Evolutionary conservation across 2,113 vertebrate species (phyloP), one percentile per base, ranked within the genome.

Genomic region (Myocastor coypus): DNA sequence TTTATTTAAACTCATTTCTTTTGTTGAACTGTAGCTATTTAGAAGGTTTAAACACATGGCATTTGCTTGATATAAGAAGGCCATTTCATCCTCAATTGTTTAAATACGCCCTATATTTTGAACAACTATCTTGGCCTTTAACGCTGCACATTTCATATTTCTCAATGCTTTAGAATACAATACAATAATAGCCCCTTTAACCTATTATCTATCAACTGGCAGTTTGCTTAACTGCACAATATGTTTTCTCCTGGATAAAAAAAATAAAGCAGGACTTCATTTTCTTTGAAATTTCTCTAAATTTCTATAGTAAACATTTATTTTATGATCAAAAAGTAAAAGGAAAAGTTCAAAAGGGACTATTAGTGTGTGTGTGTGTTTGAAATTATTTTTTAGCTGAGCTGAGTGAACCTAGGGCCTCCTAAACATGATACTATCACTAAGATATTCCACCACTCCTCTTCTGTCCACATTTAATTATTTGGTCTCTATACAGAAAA

Each of bases 221-320:
- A 73, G n/a, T 37, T 32, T 71, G 16, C 30, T 73, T 55, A 84
- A 22, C 34, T 61, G 40, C 0, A 75, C 82, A 34, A 20, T 28
- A 32, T 63, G 57, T 42, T 81, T 37, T 75, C 20, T 66, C 52
- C 3, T n/a, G 32, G 30, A 90, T 19, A 1, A 64, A 68, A n/a
- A 77, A 57, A 88, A 83, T n/a, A n/a, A 57, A 10, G 32, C 17
- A 87, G 34, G 7, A 42, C 5, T 93, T 78, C 80, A 63, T 0
- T 91, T 55, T 93, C 42, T 63, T 83, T 91, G 34, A 73, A 32
- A 83, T 83, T 87, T 87, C 55, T 87, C n/a, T 91, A 52, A 30
- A 77, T 83, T 75, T 75, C 20, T 20, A 84, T 40, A 83, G 30
- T 61, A 37, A 85, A 22, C 9, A n/a, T 2, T 84, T 86, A 85